Evolutionary conservation across 2,113 vertebrate genomes (phyloP).

Genomic region (Amia ocellicauda): DNA sequence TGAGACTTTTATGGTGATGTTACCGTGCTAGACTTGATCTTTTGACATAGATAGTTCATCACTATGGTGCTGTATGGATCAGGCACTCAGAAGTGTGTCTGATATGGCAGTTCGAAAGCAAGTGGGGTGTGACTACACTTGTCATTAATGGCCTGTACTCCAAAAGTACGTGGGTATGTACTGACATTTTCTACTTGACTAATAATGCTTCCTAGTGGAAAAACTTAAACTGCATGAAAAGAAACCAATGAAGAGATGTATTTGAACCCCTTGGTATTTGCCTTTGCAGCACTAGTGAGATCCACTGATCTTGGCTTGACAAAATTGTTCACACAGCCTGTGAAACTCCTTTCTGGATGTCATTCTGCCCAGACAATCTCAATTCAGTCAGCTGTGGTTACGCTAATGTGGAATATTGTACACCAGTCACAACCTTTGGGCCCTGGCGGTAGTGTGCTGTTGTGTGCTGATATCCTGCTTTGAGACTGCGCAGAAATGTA

Average conservation of each 20-base stretch:
- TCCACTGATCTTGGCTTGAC: slow-evolving; percentile 70
- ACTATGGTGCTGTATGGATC: no score
- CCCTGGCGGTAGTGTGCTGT: slow-evolving; percentile 61
- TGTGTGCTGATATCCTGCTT: slow-evolving; percentile 59
- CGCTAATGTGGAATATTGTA: slow-evolving; percentile 68
- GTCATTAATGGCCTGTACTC: no score
- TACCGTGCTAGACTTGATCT: no score
- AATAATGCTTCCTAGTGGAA: slow-evolving; percentile 60
- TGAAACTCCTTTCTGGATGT: slow-evolving; percentile 64
- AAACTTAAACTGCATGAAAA: slow-evolving; percentile 59
- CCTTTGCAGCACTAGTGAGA: slow-evolving; percentile 59
- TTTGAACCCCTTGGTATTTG: slow-evolving; percentile 50
- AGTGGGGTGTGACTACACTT: no score
- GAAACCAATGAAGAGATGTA: slow-evolving; percentile 32
- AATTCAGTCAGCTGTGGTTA: slow-evolving; percentile 64
- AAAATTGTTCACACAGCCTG: slow-evolving; percentile 60
- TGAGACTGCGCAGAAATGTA: slow-evolving; percentile 49
- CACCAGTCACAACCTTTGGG: slow-evolving; percentile 70
- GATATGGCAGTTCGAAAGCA: no score
- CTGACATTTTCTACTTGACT: slow-evolving; percentile 64
- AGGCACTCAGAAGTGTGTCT: no score
- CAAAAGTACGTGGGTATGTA: no score
- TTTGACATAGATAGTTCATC: no score
- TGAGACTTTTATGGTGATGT: no score
- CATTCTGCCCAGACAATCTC: slow-evolving; percentile 68